Conservation (phyloP, 2,113 vertebrate genomes). For the Xenopus borealis region DNA sequence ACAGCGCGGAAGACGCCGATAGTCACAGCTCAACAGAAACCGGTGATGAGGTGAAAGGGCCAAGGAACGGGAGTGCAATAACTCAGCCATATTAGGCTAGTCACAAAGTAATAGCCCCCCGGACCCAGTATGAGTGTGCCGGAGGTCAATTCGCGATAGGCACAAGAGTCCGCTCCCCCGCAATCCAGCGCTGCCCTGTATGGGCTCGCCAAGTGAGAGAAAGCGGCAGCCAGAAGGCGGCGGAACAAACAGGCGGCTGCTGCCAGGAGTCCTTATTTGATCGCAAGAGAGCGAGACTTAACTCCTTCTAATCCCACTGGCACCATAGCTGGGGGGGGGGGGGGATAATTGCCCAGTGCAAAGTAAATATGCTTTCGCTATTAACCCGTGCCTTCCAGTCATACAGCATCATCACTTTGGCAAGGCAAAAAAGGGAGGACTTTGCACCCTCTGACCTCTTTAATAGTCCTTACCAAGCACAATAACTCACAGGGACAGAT, state of each 20-base stretch:
- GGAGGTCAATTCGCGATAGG: too few species aligned
- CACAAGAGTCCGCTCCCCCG: too few species aligned
- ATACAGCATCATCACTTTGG: not conserved
- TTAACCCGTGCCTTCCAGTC: not conserved
- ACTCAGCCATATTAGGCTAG: not conserved
- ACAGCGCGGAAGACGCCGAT: too few species aligned
- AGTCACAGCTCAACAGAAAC: too few species aligned
- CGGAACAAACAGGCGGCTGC: slow-evolving; percentile 32
- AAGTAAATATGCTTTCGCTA: slow-evolving; percentile 1
- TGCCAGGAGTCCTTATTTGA: slow-evolving; percentile 37
- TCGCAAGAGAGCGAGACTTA: slow-evolving; percentile 38
- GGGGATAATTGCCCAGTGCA: not conserved
- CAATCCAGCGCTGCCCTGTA: too few species aligned
- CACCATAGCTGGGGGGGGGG: slow-evolving; percentile 5
- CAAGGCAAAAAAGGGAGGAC: not conserved
- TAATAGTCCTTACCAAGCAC: not conserved
- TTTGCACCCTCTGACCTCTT: not conserved
- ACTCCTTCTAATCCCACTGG: slow-evolving; percentile 27
- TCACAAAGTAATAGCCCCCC: too few species aligned
- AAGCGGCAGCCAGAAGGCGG: slow-evolving; percentile 10
- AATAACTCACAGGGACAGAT: not conserved
- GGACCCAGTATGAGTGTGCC: too few species aligned
- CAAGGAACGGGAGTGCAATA: too few species aligned
- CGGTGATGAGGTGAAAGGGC: too few species aligned
- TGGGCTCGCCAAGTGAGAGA: not conserved